These are phyloP conservation scores for Chironomus tentans DNA, from an alignment of 2,888 invertebrate genomes.

Conservation along the genomic window DNA sequence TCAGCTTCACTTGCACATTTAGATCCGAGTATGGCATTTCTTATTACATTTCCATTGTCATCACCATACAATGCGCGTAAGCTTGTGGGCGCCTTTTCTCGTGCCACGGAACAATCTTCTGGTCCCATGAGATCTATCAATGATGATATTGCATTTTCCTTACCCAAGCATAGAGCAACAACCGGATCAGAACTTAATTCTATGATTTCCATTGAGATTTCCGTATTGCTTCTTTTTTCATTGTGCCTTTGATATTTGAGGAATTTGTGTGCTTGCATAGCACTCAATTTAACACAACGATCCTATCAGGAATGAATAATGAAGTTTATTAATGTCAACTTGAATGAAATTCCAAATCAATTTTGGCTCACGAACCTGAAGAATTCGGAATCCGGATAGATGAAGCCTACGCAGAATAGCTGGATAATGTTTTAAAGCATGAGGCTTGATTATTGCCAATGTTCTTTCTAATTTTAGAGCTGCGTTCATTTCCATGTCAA, in stretches of 20 bases:
- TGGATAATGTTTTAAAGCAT: background rate
- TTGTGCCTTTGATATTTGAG: background rate
- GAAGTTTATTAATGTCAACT: background rate
- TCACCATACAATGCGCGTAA: slow-evolving; percentile 3
- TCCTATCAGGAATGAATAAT: background rate
- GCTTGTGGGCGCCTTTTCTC: background rate
- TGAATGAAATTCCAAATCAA: background rate
- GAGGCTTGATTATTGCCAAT: slow-evolving; percentile 12
- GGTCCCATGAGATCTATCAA: slow-evolving; percentile 15
- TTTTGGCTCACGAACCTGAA: background rate
- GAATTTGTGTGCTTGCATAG: background rate
- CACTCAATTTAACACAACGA: background rate
- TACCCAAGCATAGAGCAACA: background rate
- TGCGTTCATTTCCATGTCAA: no score
- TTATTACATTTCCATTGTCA: background rate
- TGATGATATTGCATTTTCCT: background rate
- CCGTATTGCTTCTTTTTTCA: background rate
- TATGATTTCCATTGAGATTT: background rate
- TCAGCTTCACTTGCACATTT: background rate
- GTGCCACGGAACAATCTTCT: background rate
- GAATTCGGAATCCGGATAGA: background rate
- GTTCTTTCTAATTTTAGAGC: background rate
- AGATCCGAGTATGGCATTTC: background rate
- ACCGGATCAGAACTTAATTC: background rate
- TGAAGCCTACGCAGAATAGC: background rate